Base-by-base conservation (phyloP, 1,140 invertebrate genomes). In the Drosophila micromelanica region DNA sequence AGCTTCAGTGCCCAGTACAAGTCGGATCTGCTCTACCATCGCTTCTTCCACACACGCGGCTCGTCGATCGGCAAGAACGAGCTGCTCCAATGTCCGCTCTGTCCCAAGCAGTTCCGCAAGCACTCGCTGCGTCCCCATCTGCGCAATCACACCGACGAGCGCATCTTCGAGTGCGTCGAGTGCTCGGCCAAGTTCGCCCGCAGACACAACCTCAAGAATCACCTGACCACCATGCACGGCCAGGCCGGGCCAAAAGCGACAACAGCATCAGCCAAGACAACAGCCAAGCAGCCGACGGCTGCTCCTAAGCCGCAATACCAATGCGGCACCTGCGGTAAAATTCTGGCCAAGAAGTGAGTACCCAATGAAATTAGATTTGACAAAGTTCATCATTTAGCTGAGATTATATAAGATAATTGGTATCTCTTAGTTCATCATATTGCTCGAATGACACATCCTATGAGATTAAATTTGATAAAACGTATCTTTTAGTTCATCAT, bases 101-200 rank as follows among this genome's bases (percentile, higher is more conserved):
- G 96, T 69, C 92, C 95, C 0, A 95, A 95, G 65, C 93, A 93
- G 13, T 96, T 97, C 71, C 94, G 92, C 11, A 96, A 96, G 80
- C 91, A 94, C 1, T 95, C 95, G 0, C 92, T 97, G 11, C 92
- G 94, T 2, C 94, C 94, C 30, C 96, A 97, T 86, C 92, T 97
- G 42, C 93, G 95, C 20, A 93, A 93, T 30, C 96, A 96, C 80
- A 97, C 96, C 0, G 94, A 95, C 15, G 97, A 98, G 84, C 95
- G 96, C 71, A 96, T 96, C 0, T 97, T 94, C 71, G 84, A 93
- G 15, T 97, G 96, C 68, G 17, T 49, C 5, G 35, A 75, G 23
- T 97, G 96, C 81, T 80, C 80, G 0, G 86, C 93, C 0, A 93
- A 94, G 38, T 98, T 98, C 86, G 94, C 94, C 0, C 93, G 95